Base-by-base conservation (phyloP, 2,113 vertebrate genomes). In the Guaruba guarouba region DNA sequence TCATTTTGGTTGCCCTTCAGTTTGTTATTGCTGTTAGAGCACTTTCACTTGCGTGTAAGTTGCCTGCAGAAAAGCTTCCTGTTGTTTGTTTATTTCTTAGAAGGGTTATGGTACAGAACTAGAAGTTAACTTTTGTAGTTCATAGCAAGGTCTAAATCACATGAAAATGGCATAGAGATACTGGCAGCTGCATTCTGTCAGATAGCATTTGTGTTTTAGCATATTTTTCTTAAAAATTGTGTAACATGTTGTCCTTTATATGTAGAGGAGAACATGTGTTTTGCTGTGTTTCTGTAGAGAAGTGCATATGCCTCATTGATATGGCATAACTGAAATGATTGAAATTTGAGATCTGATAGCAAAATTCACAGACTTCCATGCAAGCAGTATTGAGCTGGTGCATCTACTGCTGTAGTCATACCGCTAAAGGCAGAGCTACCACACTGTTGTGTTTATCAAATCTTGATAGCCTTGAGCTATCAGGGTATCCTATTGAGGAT, bases 31-130 rank as follows among this genome's bases (percentile, higher is more conserved):
- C 33, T 46, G 3, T 7, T 59, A 27, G 18, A 46, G 17, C 17
- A 3, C 8, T 68, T 59, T 10, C 17, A 10, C 13, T 25, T 43
- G 5, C 6, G 2, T 52, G 1, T 5, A 3, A 49, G 6, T 20
- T 46, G 33, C 25, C 25, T 43, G 43, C 20, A 29, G 46, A 28
- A 55, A 28, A 68, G 48, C 29, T 16, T 59, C 49, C 62, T 66
- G 29, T 31, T 39, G 5, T 46, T 49, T 41, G 1, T 13, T 1
- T 31, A 1, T 87, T 74, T 46, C 31, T 39, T 49, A 31, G 14
- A 27, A 35, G 17, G n/a, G 8, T 37, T 62, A 4, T 13, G 3
- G 2, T 54, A 63, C 31, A 61, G 15, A 88, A 5, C 28, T 78
- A 4, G 11, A 25, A 5, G 43, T 77, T 55, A 13, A 15, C 7